Evolutionary conservation across 2,113 vertebrate genomes (phyloP).

Genomic region (Recurvirostra avosetta): DNA sequence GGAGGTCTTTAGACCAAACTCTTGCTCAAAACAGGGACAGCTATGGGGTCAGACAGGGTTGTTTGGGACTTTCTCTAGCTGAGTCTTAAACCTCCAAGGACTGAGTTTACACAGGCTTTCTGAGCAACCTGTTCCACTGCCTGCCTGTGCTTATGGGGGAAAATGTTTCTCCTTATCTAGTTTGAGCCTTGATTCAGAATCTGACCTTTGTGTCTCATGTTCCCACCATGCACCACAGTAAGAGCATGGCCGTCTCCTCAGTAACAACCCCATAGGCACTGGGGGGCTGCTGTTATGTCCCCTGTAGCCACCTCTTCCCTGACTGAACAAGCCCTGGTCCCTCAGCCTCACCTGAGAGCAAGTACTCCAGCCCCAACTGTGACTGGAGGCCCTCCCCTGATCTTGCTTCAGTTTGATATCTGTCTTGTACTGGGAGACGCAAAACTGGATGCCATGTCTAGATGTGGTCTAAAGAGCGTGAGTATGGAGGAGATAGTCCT

Average conservation of each 20-base stretch:
- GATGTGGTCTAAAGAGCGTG: background rate
- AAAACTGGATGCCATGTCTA: background rate
- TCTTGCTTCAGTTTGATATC: background rate
- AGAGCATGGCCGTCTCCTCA: background rate
- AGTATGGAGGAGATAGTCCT: background rate
- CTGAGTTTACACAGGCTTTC: background rate
- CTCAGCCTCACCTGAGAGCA: background rate
- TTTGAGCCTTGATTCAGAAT: background rate
- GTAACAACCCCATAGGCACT: rapidly evolving
- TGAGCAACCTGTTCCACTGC: background rate
- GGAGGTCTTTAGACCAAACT: background rate
- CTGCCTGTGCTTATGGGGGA: background rate
- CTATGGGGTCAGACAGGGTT: background rate
- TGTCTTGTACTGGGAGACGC: background rate
- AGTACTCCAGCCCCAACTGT: background rate
- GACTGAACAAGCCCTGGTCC: background rate
- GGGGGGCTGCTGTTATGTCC: background rate
- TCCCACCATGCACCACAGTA: background rate
- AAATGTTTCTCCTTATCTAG: background rate
- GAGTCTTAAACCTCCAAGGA: background rate
- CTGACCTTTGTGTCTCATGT: background rate
- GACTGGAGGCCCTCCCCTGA: too few species aligned
- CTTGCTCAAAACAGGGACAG: background rate
- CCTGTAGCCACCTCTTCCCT: background rate
- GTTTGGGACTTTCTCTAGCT: background rate